These are phyloP conservation scores for Myiozetetes cayanensis DNA, from an alignment of 2,113 vertebrate genomes.

Conservation along the genomic window DNA sequence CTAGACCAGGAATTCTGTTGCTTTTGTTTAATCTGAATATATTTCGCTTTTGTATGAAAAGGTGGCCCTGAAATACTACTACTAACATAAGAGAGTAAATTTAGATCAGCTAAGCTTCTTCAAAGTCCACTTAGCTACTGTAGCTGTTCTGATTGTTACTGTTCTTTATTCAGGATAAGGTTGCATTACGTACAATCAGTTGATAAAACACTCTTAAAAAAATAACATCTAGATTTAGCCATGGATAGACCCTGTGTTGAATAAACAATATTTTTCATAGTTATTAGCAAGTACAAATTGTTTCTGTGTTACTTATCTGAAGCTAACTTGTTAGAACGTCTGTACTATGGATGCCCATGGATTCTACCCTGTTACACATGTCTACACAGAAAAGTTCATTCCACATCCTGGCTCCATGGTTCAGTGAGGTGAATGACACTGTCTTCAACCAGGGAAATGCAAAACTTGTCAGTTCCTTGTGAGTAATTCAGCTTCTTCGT, in stretches of 20 bases:
- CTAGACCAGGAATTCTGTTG: background rate
- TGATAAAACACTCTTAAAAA: background rate
- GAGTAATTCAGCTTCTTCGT: background rate
- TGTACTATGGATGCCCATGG: background rate
- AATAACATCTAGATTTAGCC: background rate
- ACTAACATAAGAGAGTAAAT: background rate
- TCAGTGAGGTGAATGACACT: background rate
- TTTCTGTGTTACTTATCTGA: background rate
- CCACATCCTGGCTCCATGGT: accelerated
- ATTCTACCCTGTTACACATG: background rate
- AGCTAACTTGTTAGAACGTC: background rate
- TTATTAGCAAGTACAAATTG: background rate
- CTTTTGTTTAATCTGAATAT: background rate
- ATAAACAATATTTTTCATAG: background rate
- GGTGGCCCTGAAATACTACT: background rate
- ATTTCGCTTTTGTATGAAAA: background rate
- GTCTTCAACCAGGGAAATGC: background rate
- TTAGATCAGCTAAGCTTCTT: background rate
- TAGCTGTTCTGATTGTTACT: background rate
- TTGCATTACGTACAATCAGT: background rate
- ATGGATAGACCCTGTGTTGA: background rate
- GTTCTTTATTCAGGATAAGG: background rate
- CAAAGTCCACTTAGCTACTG: background rate
- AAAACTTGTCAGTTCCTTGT: background rate
- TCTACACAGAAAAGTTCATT: background rate